Evolutionary conservation across 2,888 invertebrate genomes (phyloP).

Genomic region (Osmoderma eremita): DNA sequence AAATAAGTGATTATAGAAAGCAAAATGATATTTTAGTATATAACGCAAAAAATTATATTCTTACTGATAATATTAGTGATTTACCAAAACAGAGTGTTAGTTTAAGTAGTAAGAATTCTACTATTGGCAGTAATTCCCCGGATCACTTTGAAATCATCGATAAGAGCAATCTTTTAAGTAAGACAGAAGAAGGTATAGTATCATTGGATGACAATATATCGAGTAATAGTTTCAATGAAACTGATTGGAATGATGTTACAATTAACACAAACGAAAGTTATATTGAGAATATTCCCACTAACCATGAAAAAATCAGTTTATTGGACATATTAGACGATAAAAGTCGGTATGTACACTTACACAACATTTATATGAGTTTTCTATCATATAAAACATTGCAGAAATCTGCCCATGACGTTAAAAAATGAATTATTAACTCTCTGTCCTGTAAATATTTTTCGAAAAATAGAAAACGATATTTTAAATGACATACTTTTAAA

Average conservation of each 20-base stretch:
- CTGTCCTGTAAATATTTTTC: constrained; percentile 63
- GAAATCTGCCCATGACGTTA: constrained; percentile 66
- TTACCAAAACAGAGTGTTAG: constrained; percentile 27
- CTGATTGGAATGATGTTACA: constrained; percentile 62
- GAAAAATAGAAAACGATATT: constrained; percentile 57
- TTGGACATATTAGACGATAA: constrained; percentile 28
- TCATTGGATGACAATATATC: constrained; percentile 58
- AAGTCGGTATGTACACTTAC: constrained; percentile 22
- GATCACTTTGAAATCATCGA: constrained; percentile 74
- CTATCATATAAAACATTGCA: neutral
- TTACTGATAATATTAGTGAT: constrained; percentile 30
- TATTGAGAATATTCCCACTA: constrained; percentile 27
- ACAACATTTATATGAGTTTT: neutral
- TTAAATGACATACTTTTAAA: constrained; percentile 61
- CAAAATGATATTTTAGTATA: constrained; percentile 51
- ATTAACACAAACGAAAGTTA: constrained; percentile 36
- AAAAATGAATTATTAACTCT: constrained; percentile 66
- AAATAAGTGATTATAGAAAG: constrained; percentile 60
- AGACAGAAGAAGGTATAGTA: constrained; percentile 52
- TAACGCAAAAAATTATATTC: constrained; percentile 41
- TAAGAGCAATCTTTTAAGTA: constrained; percentile 52
- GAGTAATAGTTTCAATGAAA: constrained; percentile 58
- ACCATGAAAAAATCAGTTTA: constrained; percentile 26
- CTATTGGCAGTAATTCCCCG: constrained; percentile 69
- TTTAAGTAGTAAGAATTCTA: constrained; percentile 52